Evolutionary conservation across 2,797 vertebrate species (phyloP).

Genomic region (Poecilia wingei): DNA sequence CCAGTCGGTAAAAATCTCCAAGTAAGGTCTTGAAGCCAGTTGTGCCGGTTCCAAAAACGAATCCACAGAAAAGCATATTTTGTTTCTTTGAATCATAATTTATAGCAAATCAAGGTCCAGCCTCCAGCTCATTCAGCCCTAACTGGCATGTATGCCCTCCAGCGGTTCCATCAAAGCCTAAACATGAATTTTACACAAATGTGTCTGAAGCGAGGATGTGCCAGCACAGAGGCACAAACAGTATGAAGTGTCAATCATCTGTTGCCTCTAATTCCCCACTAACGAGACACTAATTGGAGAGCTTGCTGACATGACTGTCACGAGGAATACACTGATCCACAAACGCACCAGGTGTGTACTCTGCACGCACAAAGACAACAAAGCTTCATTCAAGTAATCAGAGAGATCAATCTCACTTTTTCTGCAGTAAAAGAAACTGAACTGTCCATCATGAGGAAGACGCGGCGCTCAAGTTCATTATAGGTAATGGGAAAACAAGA

Average conservation of each 20-base stretch:
- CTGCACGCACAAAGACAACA: conserved; percentile 31
- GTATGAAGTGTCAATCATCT: conserved; percentile 67
- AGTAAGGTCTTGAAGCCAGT: neutral
- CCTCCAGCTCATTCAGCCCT: conserved; percentile 1
- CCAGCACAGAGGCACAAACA: conserved; percentile 41
- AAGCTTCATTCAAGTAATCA: conserved; percentile 49
- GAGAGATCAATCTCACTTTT: conserved; percentile 49
- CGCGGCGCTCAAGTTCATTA: conserved; percentile 35
- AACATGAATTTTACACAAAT: conserved; percentile 41
- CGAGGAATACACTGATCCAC: conserved; percentile 36
- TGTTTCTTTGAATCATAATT: conserved; percentile 16
- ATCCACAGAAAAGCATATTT: conserved; percentile 5
- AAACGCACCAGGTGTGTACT: conserved; percentile 25
- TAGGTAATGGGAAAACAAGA: conserved; percentile 59
- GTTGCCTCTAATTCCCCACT: conserved; percentile 56
- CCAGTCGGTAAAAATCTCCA: neutral
- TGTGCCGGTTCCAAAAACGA: neutral
- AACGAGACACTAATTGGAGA: conserved; percentile 74
- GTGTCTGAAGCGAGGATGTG: conserved; percentile 4
- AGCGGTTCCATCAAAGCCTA: conserved; percentile 29
- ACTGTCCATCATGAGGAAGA: conserved; percentile 60
- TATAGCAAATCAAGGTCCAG: conserved; percentile 18
- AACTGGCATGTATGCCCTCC: conserved; percentile 16
- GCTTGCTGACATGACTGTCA: conserved; percentile 71
- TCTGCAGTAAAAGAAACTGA: conserved; percentile 49